These are phyloP conservation scores for Callopanchax toddi DNA, from an alignment of 2,113 vertebrate genomes.

Conservation along the genomic window DNA sequence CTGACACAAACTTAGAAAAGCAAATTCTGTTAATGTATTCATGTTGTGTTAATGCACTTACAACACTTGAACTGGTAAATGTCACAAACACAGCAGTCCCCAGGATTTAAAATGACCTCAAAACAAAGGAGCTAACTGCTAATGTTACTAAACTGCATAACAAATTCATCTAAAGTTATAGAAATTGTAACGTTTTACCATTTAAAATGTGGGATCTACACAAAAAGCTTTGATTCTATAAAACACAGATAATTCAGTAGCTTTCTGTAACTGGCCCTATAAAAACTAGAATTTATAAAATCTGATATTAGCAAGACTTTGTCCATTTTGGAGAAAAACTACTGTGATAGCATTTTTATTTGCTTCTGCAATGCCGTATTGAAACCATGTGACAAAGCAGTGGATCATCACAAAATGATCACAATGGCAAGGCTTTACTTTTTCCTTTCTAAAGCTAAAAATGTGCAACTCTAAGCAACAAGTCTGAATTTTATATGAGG, in stretches of 20 bases:
- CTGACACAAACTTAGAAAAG: background rate
- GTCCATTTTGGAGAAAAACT: background rate
- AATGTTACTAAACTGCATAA: slow-evolving; percentile 3
- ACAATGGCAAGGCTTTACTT: background rate
- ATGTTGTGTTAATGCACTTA: background rate
- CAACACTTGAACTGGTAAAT: slow-evolving; percentile 2
- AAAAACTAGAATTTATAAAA: slow-evolving; percentile 16
- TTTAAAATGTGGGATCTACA: background rate
- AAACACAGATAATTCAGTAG: background rate
- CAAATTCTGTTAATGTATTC: too few relatives aligned
- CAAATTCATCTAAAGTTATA: background rate
- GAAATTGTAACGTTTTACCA: slow-evolving; percentile 1
- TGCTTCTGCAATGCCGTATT: slow-evolving; percentile 16
- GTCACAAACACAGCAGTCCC: background rate
- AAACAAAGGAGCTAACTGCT: slow-evolving; percentile 2
- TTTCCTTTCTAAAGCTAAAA: slow-evolving; percentile 18
- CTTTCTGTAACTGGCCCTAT: background rate
- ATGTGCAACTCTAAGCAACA: slow-evolving; percentile 34
- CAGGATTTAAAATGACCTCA: background rate
- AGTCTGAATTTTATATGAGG: slow-evolving; percentile 38
- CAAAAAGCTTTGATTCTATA: background rate
- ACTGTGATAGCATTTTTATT: slow-evolving; percentile 3
- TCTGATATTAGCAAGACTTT: slow-evolving; percentile 19
- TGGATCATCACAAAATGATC: background rate
- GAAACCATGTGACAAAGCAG: background rate